Percentiles rank a stretch among this genome's conserved stretches.
Conservation (phyloP, 2,797 vertebrate genomes). For the Myotis daubentonii region DNA sequence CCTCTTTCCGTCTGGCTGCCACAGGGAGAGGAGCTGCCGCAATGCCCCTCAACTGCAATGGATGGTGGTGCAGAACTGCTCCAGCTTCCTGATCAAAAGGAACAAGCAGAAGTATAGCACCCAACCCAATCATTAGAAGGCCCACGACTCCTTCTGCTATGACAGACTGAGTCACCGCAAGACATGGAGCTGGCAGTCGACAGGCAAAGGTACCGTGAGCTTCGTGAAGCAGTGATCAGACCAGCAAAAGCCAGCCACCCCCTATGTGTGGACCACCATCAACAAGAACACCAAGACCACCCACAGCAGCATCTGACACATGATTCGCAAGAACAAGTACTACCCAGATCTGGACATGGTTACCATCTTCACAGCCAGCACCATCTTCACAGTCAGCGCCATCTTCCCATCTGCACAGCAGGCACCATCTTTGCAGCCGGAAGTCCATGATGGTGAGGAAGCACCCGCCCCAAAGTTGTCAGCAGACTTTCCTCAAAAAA, state of each 20-base stretch:
- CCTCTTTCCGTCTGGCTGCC: not conserved
- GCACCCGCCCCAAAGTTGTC: not conserved
- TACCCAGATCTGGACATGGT: not conserved
- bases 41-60: not conserved
- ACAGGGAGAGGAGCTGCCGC: not conserved
- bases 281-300: not conserved
- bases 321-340: not conserved
- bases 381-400: not conserved
- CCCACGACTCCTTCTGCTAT: not conserved
- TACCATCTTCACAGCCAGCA: not conserved
- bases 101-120: not conserved
- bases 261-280: not conserved
- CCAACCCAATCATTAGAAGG: not conserved
- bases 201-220: too few relatives aligned
- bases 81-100: not conserved
- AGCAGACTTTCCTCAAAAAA: not conserved
- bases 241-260: not conserved
- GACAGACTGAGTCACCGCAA: not conserved
- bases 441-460: not conserved
- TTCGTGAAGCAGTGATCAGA: not conserved
- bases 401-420: not conserved
- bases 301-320: not conserved
- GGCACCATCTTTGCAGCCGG: not conserved
- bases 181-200: not conserved
- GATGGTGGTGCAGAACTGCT: not conserved